Percentiles rank a stretch among this genome's conserved stretches.
These are phyloP conservation scores for Prionace glauca DNA, from an alignment of 2,797 vertebrate species.

Conservation along the genomic window DNA sequence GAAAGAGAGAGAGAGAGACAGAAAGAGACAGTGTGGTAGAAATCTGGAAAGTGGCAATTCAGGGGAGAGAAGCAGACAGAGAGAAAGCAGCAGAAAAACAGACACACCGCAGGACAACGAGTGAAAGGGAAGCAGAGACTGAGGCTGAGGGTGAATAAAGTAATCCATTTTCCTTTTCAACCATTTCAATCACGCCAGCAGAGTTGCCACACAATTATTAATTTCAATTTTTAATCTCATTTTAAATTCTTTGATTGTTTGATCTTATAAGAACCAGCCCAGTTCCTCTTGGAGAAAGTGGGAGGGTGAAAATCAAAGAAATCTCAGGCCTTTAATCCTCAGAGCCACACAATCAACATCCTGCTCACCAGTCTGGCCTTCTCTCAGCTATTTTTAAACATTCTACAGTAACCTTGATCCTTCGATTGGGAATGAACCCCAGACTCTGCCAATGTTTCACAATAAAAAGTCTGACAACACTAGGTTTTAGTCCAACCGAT, in stretches of 20 bases:
- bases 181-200: neutral
- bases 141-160: neutral
- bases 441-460: neutral
- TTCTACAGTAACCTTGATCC: slow-evolving; percentile 24
- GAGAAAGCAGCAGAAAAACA: neutral
- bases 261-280: neutral
- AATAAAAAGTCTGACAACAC: too few species aligned
- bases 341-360: neutral
- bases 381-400: slow-evolving; percentile 2
- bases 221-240: neutral
- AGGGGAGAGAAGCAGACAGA: neutral
- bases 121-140: neutral
- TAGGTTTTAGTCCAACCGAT: too few species aligned
- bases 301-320: neutral
- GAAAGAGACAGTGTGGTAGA: neutral
- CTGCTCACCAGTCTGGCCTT: neutral
- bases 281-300: neutral
- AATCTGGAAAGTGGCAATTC: neutral
- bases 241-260: neutral
- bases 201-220: neutral
- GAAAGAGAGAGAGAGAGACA: neutral
- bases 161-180: neutral
- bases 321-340: neutral
- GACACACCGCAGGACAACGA: neutral
- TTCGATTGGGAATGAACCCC: neutral